Conservation (phyloP, 2,888 invertebrate species). For the Kuschelorhynchus macadamiae region DNA sequence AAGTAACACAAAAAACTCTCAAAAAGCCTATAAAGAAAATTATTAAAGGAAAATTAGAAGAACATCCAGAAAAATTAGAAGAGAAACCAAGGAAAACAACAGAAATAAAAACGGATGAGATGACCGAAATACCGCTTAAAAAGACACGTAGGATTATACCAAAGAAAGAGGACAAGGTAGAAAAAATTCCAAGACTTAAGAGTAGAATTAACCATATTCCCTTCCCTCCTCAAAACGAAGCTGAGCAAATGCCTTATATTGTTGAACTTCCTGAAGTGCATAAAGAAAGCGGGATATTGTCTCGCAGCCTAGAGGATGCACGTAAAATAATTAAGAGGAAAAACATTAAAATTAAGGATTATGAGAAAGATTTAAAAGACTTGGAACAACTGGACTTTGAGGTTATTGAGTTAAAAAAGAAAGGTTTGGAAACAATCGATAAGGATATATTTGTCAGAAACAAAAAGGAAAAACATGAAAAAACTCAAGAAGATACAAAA, state of each 20-base stretch:
- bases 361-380: slow-evolving; percentile 64
- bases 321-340: slow-evolving; percentile 68
- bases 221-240: slow-evolving; percentile 68
- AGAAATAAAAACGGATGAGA: not conserved
- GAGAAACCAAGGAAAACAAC: slow-evolving; percentile 1
- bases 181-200: slow-evolving; percentile 50
- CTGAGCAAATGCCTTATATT: slow-evolving; percentile 62
- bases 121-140: slow-evolving; percentile 62
- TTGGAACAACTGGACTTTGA: slow-evolving; percentile 69
- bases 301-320: slow-evolving; percentile 70
- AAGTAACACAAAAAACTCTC: slow-evolving; percentile 46
- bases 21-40: slow-evolving; percentile 37
- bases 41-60: slow-evolving; percentile 26
- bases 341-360: slow-evolving; percentile 66
- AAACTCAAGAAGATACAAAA: slow-evolving; percentile 60
- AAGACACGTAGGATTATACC: slow-evolving; percentile 57
- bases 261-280: slow-evolving; percentile 66
- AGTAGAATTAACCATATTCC: slow-evolving; percentile 68
- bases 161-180: slow-evolving; percentile 57
- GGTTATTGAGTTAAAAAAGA: slow-evolving; percentile 65
- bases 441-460: slow-evolving; percentile 63
- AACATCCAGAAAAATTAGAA: slow-evolving; percentile 22
- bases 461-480: slow-evolving; percentile 60
- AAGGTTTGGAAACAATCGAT: slow-evolving; percentile 65
- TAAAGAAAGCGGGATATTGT: slow-evolving; percentile 69